Conservation (phyloP, 2,888 invertebrate genomes). For the Mythimna lalbum region DNA sequence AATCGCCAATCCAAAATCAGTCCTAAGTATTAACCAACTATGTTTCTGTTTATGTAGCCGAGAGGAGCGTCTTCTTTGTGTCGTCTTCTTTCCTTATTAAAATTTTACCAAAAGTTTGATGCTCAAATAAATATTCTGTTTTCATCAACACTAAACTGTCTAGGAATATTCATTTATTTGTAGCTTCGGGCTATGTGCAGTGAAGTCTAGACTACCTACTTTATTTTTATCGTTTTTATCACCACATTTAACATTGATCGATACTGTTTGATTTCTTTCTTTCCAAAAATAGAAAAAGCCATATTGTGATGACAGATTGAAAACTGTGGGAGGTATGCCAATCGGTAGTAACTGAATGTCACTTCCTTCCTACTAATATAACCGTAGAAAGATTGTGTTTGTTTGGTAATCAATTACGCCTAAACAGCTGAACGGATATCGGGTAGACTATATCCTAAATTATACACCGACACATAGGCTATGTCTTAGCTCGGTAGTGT, state of each 20-base stretch:
- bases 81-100: not conserved
- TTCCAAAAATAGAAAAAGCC: not conserved
- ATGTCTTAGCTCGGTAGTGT: too few species aligned
- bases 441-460: too few species aligned
- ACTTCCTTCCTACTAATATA: too few species aligned
- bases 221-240: conserved; percentile 5
- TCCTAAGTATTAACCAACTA: not conserved
- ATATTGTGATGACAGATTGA: not conserved
- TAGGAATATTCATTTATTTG: conserved; percentile 1
- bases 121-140: not conserved
- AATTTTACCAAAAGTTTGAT: not conserved
- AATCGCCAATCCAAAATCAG: too few species aligned
- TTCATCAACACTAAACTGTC: conserved; percentile 10
- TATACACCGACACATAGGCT: too few species aligned
- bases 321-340: not conserved
- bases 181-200: conserved; percentile 2
- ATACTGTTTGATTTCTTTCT: not conserved
- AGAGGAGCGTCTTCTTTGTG: not conserved
- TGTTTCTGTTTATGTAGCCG: not conserved
- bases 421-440: too few species aligned
- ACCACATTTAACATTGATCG: not conserved
- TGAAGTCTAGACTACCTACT: not conserved
- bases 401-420: too few species aligned
- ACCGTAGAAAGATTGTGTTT: too few species aligned
- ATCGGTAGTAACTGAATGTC: not conserved